Conservation (phyloP, 2,888 invertebrate species). For the Strigamia crassipes region DNA sequence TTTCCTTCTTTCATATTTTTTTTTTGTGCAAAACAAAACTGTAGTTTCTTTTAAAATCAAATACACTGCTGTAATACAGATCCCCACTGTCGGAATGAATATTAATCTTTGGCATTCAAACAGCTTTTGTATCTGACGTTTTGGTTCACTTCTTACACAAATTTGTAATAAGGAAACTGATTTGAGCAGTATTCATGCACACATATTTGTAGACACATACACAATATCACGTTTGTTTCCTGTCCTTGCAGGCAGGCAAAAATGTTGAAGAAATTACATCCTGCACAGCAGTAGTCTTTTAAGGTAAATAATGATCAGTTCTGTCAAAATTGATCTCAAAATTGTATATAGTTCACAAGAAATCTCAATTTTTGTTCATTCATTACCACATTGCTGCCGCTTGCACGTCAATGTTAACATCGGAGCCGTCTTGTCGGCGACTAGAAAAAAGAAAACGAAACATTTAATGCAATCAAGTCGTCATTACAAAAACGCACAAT, state of each 20-base stretch:
- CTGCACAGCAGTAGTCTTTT: constrained; percentile 15
- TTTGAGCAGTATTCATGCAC: constrained; percentile 38
- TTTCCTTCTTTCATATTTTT: background rate
- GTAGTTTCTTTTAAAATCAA: background rate
- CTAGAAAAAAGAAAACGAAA: background rate
- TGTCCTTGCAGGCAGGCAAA: constrained; percentile 31
- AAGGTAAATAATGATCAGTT: constrained; percentile 15
- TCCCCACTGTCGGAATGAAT: constrained; percentile 28
- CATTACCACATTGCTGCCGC: constrained; percentile 44
- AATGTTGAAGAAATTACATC: constrained; percentile 12
- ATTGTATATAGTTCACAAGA: constrained; percentile 19
- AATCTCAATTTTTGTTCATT: constrained; percentile 13
- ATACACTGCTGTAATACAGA: constrained; percentile 17
- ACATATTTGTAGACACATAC: constrained; percentile 28
- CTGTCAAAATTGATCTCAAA: constrained; percentile 31
- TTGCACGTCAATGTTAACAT: constrained; percentile 32
- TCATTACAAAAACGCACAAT: too few relatives aligned
- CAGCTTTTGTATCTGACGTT: constrained; percentile 8
- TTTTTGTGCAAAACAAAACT: constrained; percentile 1
- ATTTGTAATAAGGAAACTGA: constrained; percentile 27
- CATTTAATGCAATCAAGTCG: too few relatives aligned
- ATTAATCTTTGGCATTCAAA: constrained; percentile 40
- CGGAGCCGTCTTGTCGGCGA: constrained; percentile 23
- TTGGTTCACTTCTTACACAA: constrained; percentile 6
- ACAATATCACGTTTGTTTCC: constrained; percentile 33